Conservation (phyloP, 1,140 invertebrate species). For the Megathymus violae region DNA sequence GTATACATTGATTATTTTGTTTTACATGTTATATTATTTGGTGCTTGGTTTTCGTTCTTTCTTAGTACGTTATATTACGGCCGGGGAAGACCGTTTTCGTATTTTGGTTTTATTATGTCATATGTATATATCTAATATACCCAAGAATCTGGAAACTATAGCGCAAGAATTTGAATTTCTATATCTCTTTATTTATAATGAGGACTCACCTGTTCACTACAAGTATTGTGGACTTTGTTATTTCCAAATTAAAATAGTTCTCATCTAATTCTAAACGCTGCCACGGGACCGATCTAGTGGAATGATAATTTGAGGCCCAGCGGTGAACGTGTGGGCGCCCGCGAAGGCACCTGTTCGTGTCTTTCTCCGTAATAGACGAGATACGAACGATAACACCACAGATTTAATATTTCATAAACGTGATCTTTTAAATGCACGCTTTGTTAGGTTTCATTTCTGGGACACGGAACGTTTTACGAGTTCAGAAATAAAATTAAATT, state of each 20-base stretch:
- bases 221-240: not conserved
- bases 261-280: slow-evolving; percentile 5
- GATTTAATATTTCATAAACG: slow-evolving; percentile 78
- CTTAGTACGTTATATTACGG: too few relatives aligned
- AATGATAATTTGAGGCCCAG: slow-evolving; percentile 69
- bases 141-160: too few relatives aligned
- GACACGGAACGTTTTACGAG: slow-evolving; percentile 37
- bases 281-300: slow-evolving; percentile 41
- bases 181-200: too few relatives aligned
- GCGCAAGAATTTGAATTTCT: too few relatives aligned
- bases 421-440: slow-evolving; percentile 66
- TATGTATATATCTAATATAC: too few relatives aligned
- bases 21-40: too few relatives aligned
- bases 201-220: too few relatives aligned
- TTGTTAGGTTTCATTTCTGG: slow-evolving; percentile 39
- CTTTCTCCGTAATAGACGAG: slow-evolving; percentile 57
- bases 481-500: slow-evolving; percentile 7
- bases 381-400: slow-evolving; percentile 57
- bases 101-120: too few relatives aligned
- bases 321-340: slow-evolving; percentile 62
- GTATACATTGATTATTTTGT: too few relatives aligned
- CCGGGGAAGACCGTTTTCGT: too few relatives aligned
- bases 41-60: too few relatives aligned
- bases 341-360: slow-evolving; percentile 54
- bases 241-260: slow-evolving; percentile 12